Percentiles rank a stretch among this genome's conserved stretches.
Evolutionary conservation across 2,113 vertebrate species (phyloP).

Genomic region (Syngnathoides biaculeatus): DNA sequence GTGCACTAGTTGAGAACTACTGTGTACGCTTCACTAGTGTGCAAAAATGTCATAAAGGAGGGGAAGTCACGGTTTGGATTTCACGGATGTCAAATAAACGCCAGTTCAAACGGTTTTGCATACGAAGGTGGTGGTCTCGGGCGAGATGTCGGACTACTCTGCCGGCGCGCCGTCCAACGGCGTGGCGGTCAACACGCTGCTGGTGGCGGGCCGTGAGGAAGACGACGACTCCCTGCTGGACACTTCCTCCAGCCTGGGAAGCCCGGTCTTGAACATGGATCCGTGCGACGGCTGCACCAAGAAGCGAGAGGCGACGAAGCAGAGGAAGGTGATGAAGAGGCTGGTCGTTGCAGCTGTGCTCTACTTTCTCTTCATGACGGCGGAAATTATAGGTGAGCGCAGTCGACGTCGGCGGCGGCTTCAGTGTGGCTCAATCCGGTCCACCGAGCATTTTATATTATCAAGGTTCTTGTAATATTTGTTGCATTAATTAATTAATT

Average conservation of each 20-base stretch:
- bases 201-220: constrained; percentile 54
- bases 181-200: constrained; percentile 57
- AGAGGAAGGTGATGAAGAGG: constrained; percentile 79
- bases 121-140: constrained; percentile 80
- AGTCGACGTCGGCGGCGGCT: not conserved
- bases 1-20: no score
- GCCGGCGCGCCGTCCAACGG: constrained; percentile 72
- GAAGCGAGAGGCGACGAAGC: constrained; percentile 73
- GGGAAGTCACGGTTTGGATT: not conserved
- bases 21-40: no score
- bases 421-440: not conserved
- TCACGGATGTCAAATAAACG: not conserved
- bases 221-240: constrained; percentile 85
- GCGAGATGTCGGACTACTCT: constrained; percentile 72
- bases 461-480: not conserved
- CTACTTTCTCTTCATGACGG: constrained; percentile 90
- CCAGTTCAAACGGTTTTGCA: not conserved
- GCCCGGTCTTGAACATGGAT: constrained; percentile 62
- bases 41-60: no score
- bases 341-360: constrained; percentile 81
- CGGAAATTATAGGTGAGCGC: constrained; percentile 88
- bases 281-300: constrained; percentile 79
- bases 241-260: constrained; percentile 52
- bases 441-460: not conserved
- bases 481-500: no score